Conservation (phyloP, 1,140 invertebrate species). For the Ladona fulva region DNA sequence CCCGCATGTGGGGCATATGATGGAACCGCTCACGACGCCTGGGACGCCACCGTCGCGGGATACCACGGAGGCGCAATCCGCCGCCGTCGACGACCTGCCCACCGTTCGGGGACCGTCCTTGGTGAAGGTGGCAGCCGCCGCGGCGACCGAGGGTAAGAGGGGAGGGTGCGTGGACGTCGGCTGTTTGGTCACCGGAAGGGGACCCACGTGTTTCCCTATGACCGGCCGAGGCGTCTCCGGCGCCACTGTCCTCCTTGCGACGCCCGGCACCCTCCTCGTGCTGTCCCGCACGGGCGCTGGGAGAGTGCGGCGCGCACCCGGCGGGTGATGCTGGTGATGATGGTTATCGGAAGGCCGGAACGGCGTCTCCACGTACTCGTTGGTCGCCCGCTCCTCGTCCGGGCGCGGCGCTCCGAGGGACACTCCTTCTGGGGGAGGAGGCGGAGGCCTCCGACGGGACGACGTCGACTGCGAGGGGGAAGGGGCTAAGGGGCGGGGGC, state of each 20-base stretch:
- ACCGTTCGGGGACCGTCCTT: conserved; percentile 35
- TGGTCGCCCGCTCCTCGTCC: conserved; percentile 62
- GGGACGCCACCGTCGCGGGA: neutral
- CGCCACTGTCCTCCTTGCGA: conserved; percentile 28
- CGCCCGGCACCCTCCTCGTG: conserved; percentile 26
- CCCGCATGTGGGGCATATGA: conserved; percentile 76
- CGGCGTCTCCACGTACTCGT: conserved; percentile 80
- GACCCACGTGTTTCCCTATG: conserved; percentile 18
- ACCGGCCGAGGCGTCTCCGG: conserved; percentile 26
- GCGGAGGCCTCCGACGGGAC: conserved; percentile 10
- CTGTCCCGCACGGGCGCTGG: neutral
- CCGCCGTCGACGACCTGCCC: conserved; percentile 14
- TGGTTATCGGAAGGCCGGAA: conserved; percentile 36
- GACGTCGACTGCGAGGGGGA: conserved; percentile 11
- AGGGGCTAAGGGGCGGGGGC: neutral
- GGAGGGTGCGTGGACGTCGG: conserved; percentile 25
- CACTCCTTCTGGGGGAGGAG: conserved; percentile 29
- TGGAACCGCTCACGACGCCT: conserved; percentile 41
- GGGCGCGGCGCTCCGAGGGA: conserved; percentile 59
- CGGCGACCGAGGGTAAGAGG: neutral
- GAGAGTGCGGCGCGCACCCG: conserved; percentile 20
- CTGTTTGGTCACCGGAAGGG: conserved; percentile 12
- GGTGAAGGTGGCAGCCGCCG: conserved; percentile 37
- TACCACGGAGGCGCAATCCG: conserved; percentile 12
- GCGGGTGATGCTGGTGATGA: conserved; percentile 26